These are phyloP conservation scores for Myoxocephalus aenaeus DNA, from an alignment of 2,797 vertebrate species.

Conservation along the genomic window DNA sequence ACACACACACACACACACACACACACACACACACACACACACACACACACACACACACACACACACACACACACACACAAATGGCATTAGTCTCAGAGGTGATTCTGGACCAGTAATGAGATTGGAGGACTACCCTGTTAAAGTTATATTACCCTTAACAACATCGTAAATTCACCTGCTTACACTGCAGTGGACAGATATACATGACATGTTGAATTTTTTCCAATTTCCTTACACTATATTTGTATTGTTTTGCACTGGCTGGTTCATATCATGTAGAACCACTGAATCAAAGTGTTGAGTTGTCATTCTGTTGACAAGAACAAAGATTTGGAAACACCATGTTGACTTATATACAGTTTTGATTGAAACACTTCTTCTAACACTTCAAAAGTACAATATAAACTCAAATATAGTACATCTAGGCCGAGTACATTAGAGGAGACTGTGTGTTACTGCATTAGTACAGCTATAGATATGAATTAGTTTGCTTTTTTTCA, in stretches of 20 bases:
- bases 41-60: conserved; percentile 25
- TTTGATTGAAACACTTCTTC: neutral
- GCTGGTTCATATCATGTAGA: neutral
- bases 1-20: conserved; percentile 18
- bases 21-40: conserved; percentile 21
- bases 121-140: conserved; percentile 69
- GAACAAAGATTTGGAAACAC: neutral
- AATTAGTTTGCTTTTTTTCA: no score
- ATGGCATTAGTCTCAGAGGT: conserved; percentile 71
- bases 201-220: conserved; percentile 21
- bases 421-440: no score
- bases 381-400: no score
- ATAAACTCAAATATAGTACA: neutral
- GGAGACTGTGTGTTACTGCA: neutral
- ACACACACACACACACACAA: conserved; percentile 28
- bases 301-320: neutral
- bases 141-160: conserved; percentile 62
- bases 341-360: neutral
- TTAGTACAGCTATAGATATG: no score
- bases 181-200: conserved; percentile 48
- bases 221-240: conserved; percentile 2
- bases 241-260: neutral
- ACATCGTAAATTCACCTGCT: conserved; percentile 62
- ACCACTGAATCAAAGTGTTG: neutral
- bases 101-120: conserved; percentile 74